Conservation (phyloP, 1,140 invertebrate species). For the Platorchestia sp. region DNA sequence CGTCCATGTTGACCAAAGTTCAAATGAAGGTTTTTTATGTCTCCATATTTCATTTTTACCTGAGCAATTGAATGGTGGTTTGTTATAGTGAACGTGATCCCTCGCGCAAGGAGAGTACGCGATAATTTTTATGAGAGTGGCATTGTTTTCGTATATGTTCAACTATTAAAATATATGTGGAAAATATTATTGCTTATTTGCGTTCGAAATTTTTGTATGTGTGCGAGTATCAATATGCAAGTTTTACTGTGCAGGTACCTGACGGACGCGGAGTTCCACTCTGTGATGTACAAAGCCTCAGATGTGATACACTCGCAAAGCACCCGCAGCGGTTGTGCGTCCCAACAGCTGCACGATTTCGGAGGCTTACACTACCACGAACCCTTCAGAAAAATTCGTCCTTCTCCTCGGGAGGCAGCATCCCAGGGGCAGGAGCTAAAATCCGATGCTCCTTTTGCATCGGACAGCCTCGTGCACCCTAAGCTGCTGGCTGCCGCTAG, state of each 20-base stretch:
- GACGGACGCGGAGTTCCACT: slow-evolving; percentile 76
- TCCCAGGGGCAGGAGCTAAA: background rate
- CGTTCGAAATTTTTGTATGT: too few species aligned
- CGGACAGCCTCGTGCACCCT: background rate
- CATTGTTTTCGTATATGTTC: too few species aligned
- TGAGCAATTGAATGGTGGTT: background rate
- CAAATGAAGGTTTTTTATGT: background rate
- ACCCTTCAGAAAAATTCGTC: background rate
- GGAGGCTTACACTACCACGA: slow-evolving; percentile 62
- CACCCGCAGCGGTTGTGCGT: slow-evolving; percentile 71
- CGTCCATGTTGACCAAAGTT: background rate
- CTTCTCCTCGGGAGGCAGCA: background rate
- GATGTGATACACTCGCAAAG: slow-evolving; percentile 80
- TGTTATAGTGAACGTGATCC: too few species aligned
- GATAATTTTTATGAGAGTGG: too few species aligned
- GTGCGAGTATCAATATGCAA: background rate
- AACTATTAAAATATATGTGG: too few species aligned
- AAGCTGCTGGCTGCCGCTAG: slow-evolving; percentile 13
- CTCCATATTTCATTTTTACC: background rate
- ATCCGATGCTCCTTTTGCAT: background rate
- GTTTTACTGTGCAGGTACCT: slow-evolving; percentile 61
- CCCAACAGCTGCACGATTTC: slow-evolving; percentile 75
- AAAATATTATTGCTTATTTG: too few species aligned
- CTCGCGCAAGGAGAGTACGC: too few species aligned
- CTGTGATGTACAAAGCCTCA: slow-evolving; percentile 85